Evolutionary conservation across 2,113 vertebrate genomes (phyloP).

Genomic region (Microcebus murinus): DNA sequence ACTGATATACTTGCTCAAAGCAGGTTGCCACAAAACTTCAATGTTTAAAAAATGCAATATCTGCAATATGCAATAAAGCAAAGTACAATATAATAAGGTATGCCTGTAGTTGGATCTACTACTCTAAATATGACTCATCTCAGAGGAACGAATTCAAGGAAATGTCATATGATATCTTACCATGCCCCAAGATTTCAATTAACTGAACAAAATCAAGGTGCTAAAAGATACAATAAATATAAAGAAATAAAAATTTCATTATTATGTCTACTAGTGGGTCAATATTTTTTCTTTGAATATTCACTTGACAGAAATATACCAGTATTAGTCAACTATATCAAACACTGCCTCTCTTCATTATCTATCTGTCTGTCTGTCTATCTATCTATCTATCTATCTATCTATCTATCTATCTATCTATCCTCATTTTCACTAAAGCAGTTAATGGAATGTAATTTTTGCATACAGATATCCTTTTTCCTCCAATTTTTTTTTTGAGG

Average conservation of each 20-base stretch:
- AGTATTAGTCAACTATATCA: conserved; percentile 34
- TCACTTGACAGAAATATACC: conserved; percentile 44
- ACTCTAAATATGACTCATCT: not conserved
- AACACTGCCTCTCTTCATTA: not conserved
- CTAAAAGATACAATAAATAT: not conserved
- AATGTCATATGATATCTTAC: not conserved
- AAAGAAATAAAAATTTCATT: not conserved
- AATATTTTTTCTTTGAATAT: conserved; percentile 26
- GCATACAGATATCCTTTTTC: not conserved
- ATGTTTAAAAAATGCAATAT: not conserved
- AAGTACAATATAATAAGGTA: not conserved
- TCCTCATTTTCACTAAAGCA: not conserved
- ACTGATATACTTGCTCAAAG: not conserved
- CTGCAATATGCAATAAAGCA: not conserved
- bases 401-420: no score
- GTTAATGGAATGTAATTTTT: conserved; percentile 20
- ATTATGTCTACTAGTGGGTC: not conserved
- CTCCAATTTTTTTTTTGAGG: conserved; percentile 39
- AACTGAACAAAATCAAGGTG: not conserved
- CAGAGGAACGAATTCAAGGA: not conserved
- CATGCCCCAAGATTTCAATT: not conserved
- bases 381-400: no score
- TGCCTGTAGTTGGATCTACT: not conserved
- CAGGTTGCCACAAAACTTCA: not conserved
- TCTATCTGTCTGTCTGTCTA: no score